Evolutionary conservation across 2,888 invertebrate genomes (phyloP), one percentile per base, ranked within the genome.

Genomic region (Eledona agricola): DNA sequence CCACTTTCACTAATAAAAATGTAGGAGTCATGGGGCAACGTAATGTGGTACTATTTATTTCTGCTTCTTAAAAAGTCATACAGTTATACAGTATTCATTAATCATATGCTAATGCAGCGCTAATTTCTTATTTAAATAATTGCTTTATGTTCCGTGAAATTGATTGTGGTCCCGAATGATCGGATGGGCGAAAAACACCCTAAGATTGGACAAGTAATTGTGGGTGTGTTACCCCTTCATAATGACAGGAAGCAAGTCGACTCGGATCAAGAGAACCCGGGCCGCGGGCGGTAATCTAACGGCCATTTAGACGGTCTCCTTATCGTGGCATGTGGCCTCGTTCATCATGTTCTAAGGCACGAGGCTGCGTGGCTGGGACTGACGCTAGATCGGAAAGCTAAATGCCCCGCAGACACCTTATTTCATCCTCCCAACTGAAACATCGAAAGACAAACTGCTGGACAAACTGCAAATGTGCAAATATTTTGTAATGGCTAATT

Each of bases 371-470:
- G 59, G 46, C 59, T 64, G 64, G 38, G 53, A 61, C 62, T 64
- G 65, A 63, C 66, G 60, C 60, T 61, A 58, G 63, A 59, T 54
- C 55, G 58, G 60, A 59, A 63, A 66, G 62, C 58, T 60, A 62
- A 38, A 67, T 67, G 66, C 66, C 64, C 65, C 53, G 58, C 62
- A 67, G 67, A 58, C 62, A 64, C 65, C 67, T 68, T 62, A 63
- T 67, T 66, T 40, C 52, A 47, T 51, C 22, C 13, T 10, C 34
- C 29, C 16, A 20, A 16, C 16, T 29, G n/a, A 38, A 49, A 31
- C 11, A 34, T 29, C 29, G 7, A 23, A 45, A n/a, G 11, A 10
- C 29, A 29, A 10, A 12, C 22, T 17, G 10, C 31, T 10, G 7
- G 7, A 12, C 7, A 10, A 19, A 26, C 29, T n/a, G 11, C 38